Evolutionary conservation across 2,797 vertebrate species (phyloP).

Genomic region (Trichosurus vulpecula): DNA sequence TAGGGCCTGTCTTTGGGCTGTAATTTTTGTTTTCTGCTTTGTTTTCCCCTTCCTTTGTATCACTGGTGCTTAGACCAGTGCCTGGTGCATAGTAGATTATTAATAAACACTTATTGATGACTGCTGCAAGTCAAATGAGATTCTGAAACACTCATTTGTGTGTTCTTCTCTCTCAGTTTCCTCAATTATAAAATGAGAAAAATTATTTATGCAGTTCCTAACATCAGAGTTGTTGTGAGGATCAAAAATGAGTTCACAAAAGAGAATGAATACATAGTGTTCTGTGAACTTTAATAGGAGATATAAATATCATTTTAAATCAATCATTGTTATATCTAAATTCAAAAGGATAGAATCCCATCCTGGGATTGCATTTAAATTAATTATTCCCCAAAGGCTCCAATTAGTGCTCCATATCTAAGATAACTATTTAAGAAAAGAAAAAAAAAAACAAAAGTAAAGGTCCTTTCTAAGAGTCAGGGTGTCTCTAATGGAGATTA

Average conservation of each 20-base stretch:
- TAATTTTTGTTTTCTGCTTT: neutral
- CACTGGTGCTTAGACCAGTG: neutral
- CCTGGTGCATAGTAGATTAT: neutral
- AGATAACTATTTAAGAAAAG: neutral
- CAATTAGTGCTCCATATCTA: neutral
- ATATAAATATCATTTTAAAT: neutral
- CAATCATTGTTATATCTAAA: neutral
- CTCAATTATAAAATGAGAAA: neutral
- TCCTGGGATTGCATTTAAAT: neutral
- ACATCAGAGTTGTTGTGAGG: neutral
- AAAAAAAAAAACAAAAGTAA: neutral
- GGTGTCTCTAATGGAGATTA: neutral
- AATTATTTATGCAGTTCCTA: neutral
- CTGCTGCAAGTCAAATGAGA: neutral
- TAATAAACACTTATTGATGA: neutral
- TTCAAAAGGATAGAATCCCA: neutral
- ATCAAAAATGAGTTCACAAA: neutral
- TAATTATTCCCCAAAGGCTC: neutral
- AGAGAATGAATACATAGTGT: neutral
- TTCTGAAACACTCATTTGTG: neutral
- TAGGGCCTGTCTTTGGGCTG: too few relatives aligned
- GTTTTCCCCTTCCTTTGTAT: neutral
- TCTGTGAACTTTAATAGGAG: neutral
- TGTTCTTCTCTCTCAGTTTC: conserved; percentile 1
- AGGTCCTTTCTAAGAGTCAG: neutral